Conservation (phyloP, 2,888 invertebrate species). For the Cosmopolites sordidus region DNA sequence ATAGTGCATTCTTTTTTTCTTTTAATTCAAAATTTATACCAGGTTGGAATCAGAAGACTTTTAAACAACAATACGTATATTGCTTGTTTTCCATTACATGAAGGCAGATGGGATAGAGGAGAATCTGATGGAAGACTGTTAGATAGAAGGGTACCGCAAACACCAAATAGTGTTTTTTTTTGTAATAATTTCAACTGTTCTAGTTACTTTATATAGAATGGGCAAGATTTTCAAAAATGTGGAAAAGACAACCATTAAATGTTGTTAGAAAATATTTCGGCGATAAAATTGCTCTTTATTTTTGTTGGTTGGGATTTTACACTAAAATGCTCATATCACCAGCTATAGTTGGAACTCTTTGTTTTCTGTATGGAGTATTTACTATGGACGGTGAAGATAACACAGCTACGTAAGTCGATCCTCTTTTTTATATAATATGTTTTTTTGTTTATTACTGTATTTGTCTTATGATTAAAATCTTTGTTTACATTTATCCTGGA, state of each 20-base stretch:
- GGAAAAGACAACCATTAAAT: slow-evolving; percentile 88
- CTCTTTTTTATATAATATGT: too few species aligned
- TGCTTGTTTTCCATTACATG: slow-evolving; percentile 85
- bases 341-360: slow-evolving; percentile 77
- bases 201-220: slow-evolving; percentile 87
- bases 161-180: neutral
- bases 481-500: too few species aligned
- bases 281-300: slow-evolving; percentile 86
- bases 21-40: slow-evolving; percentile 23
- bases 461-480: too few species aligned
- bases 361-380: slow-evolving; percentile 80
- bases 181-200: slow-evolving; percentile 24
- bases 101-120: slow-evolving; percentile 71
- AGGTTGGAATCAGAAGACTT: slow-evolving; percentile 80
- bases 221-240: slow-evolving; percentile 87
- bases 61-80: slow-evolving; percentile 78
- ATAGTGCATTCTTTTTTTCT: neutral
- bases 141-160: slow-evolving; percentile 61
- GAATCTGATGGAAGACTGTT: slow-evolving; percentile 63
- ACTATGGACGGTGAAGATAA: slow-evolving; percentile 82
- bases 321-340: slow-evolving; percentile 86
- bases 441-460: too few species aligned
- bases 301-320: slow-evolving; percentile 92
- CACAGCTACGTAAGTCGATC: slow-evolving; percentile 65
- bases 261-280: slow-evolving; percentile 85